Percentiles rank a stretch among this genome's conserved stretches.
These are phyloP conservation scores for Synanceia verrucosa DNA, from an alignment of 2,797 vertebrate species.

Conservation along the genomic window DNA sequence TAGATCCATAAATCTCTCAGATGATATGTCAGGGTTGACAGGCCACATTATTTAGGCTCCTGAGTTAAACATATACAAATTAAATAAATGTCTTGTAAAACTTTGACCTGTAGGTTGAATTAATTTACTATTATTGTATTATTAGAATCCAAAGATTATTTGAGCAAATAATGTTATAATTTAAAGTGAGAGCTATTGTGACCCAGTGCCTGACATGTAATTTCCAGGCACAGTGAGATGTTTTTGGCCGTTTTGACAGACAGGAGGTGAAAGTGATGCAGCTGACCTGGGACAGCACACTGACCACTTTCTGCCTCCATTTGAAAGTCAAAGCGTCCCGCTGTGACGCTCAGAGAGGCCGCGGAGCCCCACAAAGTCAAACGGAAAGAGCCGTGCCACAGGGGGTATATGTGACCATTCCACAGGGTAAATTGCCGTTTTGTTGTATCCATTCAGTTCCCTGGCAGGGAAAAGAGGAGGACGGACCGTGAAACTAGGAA, in stretches of 20 bases:
- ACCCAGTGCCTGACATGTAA: no score
- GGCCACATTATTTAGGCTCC: no score
- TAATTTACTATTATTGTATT: no score
- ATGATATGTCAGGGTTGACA: no score
- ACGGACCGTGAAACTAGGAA: slow-evolving; percentile 86
- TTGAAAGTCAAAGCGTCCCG: slow-evolving; percentile 54
- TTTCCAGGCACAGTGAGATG: neutral
- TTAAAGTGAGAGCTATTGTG: no score
- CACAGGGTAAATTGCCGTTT: slow-evolving; percentile 79
- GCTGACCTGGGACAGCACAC: neutral
- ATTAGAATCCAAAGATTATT: no score
- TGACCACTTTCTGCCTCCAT: slow-evolving; percentile 22
- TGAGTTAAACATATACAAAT: no score
- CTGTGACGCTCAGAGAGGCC: slow-evolving; percentile 32
- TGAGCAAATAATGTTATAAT: no score
- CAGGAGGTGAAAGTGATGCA: neutral
- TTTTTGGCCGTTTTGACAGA: neutral
- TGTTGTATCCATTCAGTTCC: slow-evolving; percentile 76
- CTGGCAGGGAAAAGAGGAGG: slow-evolving; percentile 74
- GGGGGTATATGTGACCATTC: slow-evolving; percentile 72
- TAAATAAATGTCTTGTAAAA: no score
- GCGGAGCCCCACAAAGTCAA: slow-evolving; percentile 42
- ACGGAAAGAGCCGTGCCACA: slow-evolving; percentile 61
- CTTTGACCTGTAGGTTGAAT: no score
- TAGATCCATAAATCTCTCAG: no score